Conservation (phyloP, 2,888 invertebrate genomes). For the Dicycla oo region DNA sequence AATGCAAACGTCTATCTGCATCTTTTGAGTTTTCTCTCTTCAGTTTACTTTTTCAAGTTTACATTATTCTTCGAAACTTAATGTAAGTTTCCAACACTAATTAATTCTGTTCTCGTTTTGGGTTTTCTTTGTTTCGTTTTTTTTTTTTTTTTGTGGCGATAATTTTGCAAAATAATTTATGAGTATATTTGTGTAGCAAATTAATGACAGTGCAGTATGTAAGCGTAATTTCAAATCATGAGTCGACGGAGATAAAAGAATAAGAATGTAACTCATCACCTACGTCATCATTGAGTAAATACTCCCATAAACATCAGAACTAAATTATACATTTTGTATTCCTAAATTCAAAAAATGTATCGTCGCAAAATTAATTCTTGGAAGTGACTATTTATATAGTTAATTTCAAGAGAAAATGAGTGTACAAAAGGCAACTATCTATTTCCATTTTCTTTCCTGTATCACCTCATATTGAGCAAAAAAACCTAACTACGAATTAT, state of each 20-base stretch:
- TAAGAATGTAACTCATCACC: background rate
- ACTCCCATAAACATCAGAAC: background rate
- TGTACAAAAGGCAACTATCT: background rate
- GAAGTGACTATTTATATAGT: background rate
- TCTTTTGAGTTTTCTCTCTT: background rate
- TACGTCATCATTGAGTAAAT: background rate
- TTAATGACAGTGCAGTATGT: background rate
- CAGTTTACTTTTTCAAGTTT: background rate
- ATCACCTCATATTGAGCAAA: slow-evolving; percentile 1
- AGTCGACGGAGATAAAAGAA: slow-evolving; percentile 1
- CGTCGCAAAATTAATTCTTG: background rate
- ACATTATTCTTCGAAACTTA: background rate
- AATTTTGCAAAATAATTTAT: background rate
- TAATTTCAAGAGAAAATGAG: background rate
- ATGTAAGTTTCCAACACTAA: background rate
- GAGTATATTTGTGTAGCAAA: background rate
- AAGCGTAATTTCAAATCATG: background rate
- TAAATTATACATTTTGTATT: background rate
- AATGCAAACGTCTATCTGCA: background rate
- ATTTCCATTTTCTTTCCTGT: background rate
- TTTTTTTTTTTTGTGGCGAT: background rate
- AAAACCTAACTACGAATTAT: background rate
- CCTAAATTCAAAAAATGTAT: background rate
- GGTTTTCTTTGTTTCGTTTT: background rate
- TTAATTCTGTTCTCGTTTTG: slow-evolving; percentile 3